Evolutionary conservation across 2,797 vertebrate genomes (phyloP).

Genomic region (Alfaro cultratus): DNA sequence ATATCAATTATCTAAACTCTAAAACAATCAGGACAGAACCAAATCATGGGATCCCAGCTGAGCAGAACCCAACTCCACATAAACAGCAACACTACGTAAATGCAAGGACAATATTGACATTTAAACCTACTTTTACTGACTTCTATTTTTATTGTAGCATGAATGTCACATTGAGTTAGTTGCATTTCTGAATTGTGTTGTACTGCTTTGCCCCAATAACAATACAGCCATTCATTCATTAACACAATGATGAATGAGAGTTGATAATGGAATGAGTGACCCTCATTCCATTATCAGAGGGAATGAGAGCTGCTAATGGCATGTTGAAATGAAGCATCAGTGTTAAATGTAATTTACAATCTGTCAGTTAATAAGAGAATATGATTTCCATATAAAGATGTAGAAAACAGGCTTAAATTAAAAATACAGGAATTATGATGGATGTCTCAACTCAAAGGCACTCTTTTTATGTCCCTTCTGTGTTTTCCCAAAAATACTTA

Average conservation of each 20-base stretch:
- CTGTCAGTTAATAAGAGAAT: background rate
- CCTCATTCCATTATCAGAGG: background rate
- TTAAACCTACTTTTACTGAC: too few relatives aligned
- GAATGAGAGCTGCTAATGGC: background rate
- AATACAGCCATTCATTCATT: too few relatives aligned
- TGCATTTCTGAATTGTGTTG: too few relatives aligned
- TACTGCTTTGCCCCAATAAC: too few relatives aligned
- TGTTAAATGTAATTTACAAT: background rate
- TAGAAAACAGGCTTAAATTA: background rate
- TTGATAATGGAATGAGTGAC: too few relatives aligned
- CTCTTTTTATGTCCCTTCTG: background rate
- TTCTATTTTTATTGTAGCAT: too few relatives aligned
- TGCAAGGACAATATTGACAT: background rate
- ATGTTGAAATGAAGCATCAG: background rate
- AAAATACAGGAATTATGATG: background rate
- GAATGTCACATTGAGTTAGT: too few relatives aligned
- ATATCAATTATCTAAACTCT: background rate
- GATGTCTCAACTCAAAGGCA: background rate
- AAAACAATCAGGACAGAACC: background rate
- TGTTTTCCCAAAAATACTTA: background rate
- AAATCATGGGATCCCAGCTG: background rate
- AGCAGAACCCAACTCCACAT: background rate
- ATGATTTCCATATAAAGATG: background rate
- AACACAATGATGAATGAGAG: background rate
- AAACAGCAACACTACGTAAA: background rate